A percentile compares a stretch with the other conserved stretches of the same genome.
phyloP scores from a whole-genome alignment of 2,113 vertebrate genomes.

The Leptocoma aspasia region DNA sequence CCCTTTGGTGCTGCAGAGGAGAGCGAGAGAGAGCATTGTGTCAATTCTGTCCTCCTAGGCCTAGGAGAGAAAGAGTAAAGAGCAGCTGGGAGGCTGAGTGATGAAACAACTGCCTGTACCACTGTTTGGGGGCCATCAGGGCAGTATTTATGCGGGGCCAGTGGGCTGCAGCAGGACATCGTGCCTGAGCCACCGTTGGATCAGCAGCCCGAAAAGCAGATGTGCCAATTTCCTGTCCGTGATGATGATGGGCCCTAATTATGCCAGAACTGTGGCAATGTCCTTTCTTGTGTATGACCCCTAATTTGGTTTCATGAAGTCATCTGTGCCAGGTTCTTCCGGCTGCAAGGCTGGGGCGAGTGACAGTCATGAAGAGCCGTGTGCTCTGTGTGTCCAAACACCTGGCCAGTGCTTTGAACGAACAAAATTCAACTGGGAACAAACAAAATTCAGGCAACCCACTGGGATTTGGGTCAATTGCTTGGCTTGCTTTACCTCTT shows the following conservation, averaged over 20 bases:
- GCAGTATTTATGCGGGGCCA: constrained; percentile 7
- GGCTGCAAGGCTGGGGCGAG: background rate
- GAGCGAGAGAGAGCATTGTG: background rate
- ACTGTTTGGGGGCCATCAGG: constrained; percentile 46
- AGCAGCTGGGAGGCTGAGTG: constrained; percentile 41
- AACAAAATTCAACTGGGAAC: background rate
- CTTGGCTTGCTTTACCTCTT: background rate
- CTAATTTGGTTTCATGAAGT: constrained; percentile 68
- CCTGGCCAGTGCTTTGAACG: background rate
- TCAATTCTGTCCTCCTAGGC: background rate
- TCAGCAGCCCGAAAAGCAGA: constrained; percentile 76
- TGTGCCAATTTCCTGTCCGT: constrained; percentile 79
- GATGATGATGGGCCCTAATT: constrained; percentile 79
- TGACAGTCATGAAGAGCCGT: constrained; percentile 23
- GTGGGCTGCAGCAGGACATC: constrained; percentile 45
- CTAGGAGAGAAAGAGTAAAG: background rate
- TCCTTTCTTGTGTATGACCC: constrained; percentile 68
- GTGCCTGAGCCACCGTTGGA: constrained; percentile 37
- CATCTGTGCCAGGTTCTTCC: constrained; percentile 54
- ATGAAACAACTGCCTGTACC: constrained; percentile 36
- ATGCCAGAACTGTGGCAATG: constrained; percentile 68
- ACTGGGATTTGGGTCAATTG: background rate
- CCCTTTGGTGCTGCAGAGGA: background rate
- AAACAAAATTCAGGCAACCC: background rate
- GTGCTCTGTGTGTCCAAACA: background rate